Evolutionary conservation across 2,888 invertebrate species (phyloP).

Genomic region (Pseudococcus longispinus): DNA sequence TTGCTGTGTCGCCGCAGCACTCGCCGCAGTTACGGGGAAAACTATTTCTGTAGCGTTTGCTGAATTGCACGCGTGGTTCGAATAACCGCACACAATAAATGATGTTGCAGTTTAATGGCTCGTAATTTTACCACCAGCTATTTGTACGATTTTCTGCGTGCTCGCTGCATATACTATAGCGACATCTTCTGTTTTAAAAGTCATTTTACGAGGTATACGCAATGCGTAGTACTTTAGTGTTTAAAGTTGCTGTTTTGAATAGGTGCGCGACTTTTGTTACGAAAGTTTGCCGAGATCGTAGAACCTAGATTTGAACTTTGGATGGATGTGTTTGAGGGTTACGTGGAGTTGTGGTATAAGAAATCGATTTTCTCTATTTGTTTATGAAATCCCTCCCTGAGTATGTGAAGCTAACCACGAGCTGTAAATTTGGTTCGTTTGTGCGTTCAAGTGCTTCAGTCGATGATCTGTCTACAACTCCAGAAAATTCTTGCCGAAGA

Average conservation of each 20-base stretch:
- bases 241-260: background rate
- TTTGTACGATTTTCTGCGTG: background rate
- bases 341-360: background rate
- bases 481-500: no score
- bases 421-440: no score
- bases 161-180: background rate
- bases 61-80: conserved; percentile 24
- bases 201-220: conserved; percentile 1
- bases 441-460: no score
- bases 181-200: conserved; percentile 1
- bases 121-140: conserved; percentile 22
- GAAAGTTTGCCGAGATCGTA: background rate
- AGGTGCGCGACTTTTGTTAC: background rate
- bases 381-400: no score
- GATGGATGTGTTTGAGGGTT: background rate
- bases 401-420: no score
- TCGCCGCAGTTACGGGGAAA: background rate
- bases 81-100: conserved; percentile 28
- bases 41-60: conserved; percentile 6
- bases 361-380: no score
- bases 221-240: conserved; percentile 1
- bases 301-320: background rate
- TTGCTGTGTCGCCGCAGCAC: background rate
- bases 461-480: no score
- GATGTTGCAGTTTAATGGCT: conserved; percentile 34